A percentile compares a stretch with the other conserved stretches of the same genome.
Evolutionary conservation across 2,113 vertebrate genomes (phyloP).

Genomic region (Myanophis thanlyinensis): DNA sequence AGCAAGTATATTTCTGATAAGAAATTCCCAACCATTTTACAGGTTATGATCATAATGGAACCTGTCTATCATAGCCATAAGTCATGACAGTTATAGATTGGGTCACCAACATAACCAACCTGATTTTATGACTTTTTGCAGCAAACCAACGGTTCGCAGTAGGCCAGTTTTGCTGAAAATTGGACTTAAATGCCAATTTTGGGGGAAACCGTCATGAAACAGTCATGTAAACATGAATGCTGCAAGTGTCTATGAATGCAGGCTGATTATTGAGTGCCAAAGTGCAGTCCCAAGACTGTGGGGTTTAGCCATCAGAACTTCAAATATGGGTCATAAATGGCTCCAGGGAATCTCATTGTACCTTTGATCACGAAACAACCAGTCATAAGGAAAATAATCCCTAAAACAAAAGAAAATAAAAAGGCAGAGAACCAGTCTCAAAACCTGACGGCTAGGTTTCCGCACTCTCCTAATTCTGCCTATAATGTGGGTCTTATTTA

Average conservation of each 20-base stretch:
- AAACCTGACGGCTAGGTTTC: neutral
- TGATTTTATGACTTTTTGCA: neutral
- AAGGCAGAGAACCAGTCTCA: neutral
- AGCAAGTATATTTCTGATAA: neutral
- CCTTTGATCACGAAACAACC: neutral
- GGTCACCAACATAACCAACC: neutral
- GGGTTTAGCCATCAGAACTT: neutral
- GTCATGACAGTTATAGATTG: neutral
- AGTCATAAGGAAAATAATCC: neutral
- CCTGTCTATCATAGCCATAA: neutral
- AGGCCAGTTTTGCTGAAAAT: neutral
- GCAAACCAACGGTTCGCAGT: neutral
- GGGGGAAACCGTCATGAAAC: neutral
- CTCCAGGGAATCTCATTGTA: neutral
- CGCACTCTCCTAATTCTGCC: neutral
- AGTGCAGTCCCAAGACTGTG: neutral
- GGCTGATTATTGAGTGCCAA: neutral
- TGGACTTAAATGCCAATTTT: neutral
- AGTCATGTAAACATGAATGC: neutral
- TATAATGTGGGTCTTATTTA: neutral
- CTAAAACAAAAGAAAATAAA: neutral
- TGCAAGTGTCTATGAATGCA: neutral
- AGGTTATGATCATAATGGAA: neutral
- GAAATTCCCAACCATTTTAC: neutral
- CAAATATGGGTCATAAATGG: neutral